A percentile compares a stretch with the other conserved stretches of the same genome.
phyloP scores from a whole-genome alignment of 1,140 invertebrate species.

The Lordiphosa clarofinis region DNA sequence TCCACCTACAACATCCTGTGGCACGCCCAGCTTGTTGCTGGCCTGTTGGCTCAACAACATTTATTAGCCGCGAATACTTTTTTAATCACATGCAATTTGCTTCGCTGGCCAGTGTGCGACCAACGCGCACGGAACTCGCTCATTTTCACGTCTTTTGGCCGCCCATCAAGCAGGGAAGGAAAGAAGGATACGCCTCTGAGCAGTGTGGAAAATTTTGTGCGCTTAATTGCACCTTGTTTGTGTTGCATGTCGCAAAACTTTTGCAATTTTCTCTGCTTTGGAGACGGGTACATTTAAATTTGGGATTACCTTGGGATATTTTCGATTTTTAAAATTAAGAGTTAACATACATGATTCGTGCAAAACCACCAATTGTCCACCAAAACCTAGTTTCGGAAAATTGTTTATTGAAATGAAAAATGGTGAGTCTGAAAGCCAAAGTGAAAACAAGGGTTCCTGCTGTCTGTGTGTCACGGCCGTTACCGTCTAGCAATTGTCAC shows the following conservation, averaged over 20 bases:
- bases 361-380: too few species aligned
- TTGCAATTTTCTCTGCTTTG: constrained; percentile 29
- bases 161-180: constrained; percentile 11
- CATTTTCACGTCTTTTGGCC: constrained; percentile 65
- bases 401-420: too few species aligned
- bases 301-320: not conserved
- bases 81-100: constrained; percentile 75
- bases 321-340: too few species aligned
- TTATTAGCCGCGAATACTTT: constrained; percentile 71
- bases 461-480: too few species aligned
- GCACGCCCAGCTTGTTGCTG: constrained; percentile 19
- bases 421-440: too few species aligned
- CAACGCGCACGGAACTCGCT: constrained; percentile 62
- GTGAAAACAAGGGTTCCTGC: too few species aligned
- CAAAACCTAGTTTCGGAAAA: too few species aligned
- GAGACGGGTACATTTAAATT: not conserved
- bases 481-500: too few species aligned
- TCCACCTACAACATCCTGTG: constrained; percentile 39
- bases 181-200: constrained; percentile 18
- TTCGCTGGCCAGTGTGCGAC: constrained; percentile 28
- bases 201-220: constrained; percentile 31
- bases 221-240: constrained; percentile 66
- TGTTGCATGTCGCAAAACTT: constrained; percentile 70
- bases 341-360: too few species aligned
- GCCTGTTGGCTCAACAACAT: constrained; percentile 65